A percentile compares a stretch with the other conserved stretches of the same genome.
Conservation (phyloP, 1,140 invertebrate genomes). For the Tyrophagus putrescentiae region DNA sequence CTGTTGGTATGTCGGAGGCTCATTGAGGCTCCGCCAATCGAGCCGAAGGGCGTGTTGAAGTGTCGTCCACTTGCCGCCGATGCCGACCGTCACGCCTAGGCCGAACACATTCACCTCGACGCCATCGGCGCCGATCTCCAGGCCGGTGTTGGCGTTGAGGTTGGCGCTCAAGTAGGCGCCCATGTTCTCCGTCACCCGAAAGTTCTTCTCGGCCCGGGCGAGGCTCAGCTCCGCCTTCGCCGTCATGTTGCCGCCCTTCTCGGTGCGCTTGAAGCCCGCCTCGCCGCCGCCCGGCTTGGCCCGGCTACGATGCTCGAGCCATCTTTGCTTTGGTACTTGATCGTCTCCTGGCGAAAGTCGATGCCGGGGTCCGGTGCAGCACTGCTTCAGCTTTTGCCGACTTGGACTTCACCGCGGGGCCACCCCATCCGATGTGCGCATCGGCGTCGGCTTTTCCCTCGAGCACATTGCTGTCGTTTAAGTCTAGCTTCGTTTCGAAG, state of each 20-base stretch:
- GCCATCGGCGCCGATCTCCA: background rate
- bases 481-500: no score
- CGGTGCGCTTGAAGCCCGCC: background rate
- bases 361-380: no score
- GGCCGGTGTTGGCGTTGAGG: background rate
- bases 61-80: background rate
- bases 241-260: no score
- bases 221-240: background rate
- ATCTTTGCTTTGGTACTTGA: no score
- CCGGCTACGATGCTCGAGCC: no score
- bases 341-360: no score
- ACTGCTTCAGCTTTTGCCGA: no score
- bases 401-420: no score
- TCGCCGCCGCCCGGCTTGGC: background rate
- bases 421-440: no score
- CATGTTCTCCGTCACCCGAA: background rate
- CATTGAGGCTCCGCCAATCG: background rate
- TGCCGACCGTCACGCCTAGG: background rate
- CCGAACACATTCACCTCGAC: background rate
- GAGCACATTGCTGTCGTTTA: no score
- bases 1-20: no score
- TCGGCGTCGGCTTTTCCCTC: no score
- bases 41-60: constrained; percentile 3
- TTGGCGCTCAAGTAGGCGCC: background rate
- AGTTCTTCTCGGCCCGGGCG: background rate